Conservation (phyloP, 2,888 invertebrate species). For the Trichogramma dendrolimi region DNA sequence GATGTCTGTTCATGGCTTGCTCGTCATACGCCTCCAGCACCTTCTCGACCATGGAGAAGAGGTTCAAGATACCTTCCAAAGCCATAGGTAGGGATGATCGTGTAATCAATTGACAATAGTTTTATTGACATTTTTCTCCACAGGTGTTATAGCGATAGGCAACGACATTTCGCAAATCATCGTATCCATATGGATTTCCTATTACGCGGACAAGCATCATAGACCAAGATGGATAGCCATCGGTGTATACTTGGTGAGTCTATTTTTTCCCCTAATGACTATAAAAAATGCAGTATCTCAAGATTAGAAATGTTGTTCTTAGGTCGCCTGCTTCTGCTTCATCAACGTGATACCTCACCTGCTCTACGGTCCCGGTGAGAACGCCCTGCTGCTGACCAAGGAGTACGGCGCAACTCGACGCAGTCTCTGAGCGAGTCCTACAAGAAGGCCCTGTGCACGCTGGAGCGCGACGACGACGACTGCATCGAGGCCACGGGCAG, state of each 20-base stretch:
- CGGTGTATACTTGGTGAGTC: constrained; percentile 52
- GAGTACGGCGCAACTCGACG: constrained; percentile 56
- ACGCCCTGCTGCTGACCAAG: constrained; percentile 60
- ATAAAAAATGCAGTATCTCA: not conserved
- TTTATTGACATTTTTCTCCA: constrained; percentile 5
- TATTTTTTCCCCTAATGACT: not conserved
- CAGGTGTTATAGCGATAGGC: constrained; percentile 68
- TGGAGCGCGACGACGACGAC: constrained; percentile 44
- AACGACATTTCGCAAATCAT: constrained; percentile 71
- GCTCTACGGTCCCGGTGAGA: constrained; percentile 65
- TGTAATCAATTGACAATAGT: not conserved
- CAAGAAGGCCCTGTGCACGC: constrained; percentile 58
- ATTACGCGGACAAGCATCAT: constrained; percentile 68
- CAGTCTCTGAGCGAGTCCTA: constrained; percentile 53
- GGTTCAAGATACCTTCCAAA: constrained; percentile 69
- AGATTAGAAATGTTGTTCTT: constrained; percentile 6
- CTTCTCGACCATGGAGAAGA: constrained; percentile 69
- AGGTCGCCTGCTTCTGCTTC: constrained; percentile 62
- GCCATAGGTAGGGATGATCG: constrained; percentile 57
- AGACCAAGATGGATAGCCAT: constrained; percentile 71
- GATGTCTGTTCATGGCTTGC: constrained; percentile 66
- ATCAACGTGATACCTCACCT: constrained; percentile 66
- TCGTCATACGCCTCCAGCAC: constrained; percentile 72
- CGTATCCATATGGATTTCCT: constrained; percentile 64
- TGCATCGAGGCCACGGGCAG: constrained; percentile 57